Evolutionary conservation across 2,797 vertebrate species (phyloP), one percentile per base, ranked within the genome.

Genomic region (Rhabdophis nuchalis): DNA sequence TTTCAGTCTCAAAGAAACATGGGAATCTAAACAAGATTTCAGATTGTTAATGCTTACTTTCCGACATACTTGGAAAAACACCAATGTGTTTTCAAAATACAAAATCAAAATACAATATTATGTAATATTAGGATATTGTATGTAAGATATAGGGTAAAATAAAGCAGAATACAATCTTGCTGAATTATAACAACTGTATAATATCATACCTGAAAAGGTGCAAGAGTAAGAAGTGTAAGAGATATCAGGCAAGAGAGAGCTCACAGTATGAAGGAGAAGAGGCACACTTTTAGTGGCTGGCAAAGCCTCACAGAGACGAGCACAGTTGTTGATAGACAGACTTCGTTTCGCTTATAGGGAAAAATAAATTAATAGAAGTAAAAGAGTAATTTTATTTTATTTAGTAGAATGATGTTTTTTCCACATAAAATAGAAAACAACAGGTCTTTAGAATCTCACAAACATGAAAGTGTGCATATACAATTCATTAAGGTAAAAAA

Each of bases 311-410:
- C 98, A 99, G 91, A 99, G 99, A 97, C 99, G 99, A 93, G 98
- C 99, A 99, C 99, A 99, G 98, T 99, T 99, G 99, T 98, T 99
- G 99, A 99, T 99, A 98, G 99, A 99, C 97, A 99, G 99, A 98
- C 99, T 99, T 98, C 99, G 98, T 98, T 99, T 99, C 97, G 99
- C 99, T 99, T 99, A 97, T 98, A 97, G 96, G 97, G 96, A 94
- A 97, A 97, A 98, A 97, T 95, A 97, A 97, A 97, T 97, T 94
- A 97, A 98, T 54, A 96, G 92, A 61, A 93, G 68, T 97, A 97
- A 95, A 93, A 95, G 85, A 93, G 91, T 8, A 58, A 87, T 0
- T 27, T 88, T 72, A 95, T 7, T 58, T 68, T 86, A 91, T 77
- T 92, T 92, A 91, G 85, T 86, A 93, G 86, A 68, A 64, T 27